Conservation (phyloP, 2,888 invertebrate species). For the Macrophya annulata region DNA sequence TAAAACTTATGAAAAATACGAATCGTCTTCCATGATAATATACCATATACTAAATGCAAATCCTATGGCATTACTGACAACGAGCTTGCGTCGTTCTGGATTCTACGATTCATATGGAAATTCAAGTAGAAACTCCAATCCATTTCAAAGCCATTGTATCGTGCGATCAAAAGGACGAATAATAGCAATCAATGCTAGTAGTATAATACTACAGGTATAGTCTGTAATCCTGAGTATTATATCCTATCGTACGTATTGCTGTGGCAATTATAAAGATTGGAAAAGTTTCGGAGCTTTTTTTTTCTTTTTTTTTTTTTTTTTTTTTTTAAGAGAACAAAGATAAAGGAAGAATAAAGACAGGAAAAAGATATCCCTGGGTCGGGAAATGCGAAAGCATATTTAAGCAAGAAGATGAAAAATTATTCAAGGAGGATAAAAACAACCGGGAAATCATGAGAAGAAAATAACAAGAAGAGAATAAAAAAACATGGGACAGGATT, state of each 20-base stretch:
- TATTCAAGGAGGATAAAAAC: not conserved
- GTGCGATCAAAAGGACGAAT: constrained; percentile 9
- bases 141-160: constrained; percentile 24
- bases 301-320: too few species aligned
- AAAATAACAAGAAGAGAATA: constrained; percentile 3
- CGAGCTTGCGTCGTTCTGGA: not conserved
- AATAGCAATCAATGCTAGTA: constrained; percentile 30
- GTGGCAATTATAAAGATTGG: constrained; percentile 20
- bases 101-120: constrained; percentile 27
- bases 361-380: too few species aligned
- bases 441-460: not conserved
- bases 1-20: not conserved
- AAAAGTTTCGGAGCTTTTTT: not conserved
- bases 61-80: constrained; percentile 14
- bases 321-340: not conserved
- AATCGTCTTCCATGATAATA: constrained; percentile 29
- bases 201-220: not conserved
- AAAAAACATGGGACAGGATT: constrained; percentile 86
- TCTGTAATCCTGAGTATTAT: not conserved
- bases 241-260: not conserved
- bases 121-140: not conserved
- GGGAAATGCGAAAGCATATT: not conserved
- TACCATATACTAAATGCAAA: not conserved
- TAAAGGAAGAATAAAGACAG: not conserved
- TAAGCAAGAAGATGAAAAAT: not conserved